Conservation (phyloP, 2,888 invertebrate genomes). For the Eulithis testata region DNA sequence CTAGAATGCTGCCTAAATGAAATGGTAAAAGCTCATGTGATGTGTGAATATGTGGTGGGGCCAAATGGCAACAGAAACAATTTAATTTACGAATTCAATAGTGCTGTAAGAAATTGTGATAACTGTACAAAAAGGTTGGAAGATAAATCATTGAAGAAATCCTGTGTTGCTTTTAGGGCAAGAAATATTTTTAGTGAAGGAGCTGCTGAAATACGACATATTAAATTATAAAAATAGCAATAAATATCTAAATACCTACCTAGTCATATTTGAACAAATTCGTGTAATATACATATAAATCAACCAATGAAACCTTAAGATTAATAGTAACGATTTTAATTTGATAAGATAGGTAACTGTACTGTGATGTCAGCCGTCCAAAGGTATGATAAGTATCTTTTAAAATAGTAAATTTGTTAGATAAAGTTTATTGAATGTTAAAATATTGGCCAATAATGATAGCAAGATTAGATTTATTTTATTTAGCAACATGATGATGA, state of each 20-base stretch:
- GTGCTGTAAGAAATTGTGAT: slow-evolving; percentile 85
- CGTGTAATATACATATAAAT: no score
- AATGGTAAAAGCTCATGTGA: slow-evolving; percentile 80
- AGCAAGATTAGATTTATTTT: slow-evolving; percentile 29
- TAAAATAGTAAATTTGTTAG: slow-evolving; percentile 17
- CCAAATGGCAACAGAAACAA: slow-evolving; percentile 91
- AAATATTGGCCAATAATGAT: slow-evolving; percentile 32
- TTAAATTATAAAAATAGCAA: slow-evolving; percentile 27
- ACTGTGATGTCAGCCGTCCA: slow-evolving; percentile 27
- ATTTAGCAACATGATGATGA: background rate
- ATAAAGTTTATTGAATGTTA: slow-evolving; percentile 25
- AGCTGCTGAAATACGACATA: slow-evolving; percentile 32
- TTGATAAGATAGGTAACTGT: slow-evolving; percentile 21
- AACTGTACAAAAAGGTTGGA: slow-evolving; percentile 80
- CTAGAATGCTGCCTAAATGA: slow-evolving; percentile 90
- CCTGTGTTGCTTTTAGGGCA: slow-evolving; percentile 83
- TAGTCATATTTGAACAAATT: no score
- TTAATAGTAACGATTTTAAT: background rate
- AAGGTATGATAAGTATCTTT: slow-evolving; percentile 10
- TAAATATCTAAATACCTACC: background rate
- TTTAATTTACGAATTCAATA: slow-evolving; percentile 87
- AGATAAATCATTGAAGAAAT: slow-evolving; percentile 80
- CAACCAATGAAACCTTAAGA: background rate
- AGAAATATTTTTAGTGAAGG: slow-evolving; percentile 40
- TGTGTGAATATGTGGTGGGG: slow-evolving; percentile 89